Evolutionary conservation across 2,797 vertebrate genomes (phyloP).

Genomic region (Tolypeutes matacus): DNA sequence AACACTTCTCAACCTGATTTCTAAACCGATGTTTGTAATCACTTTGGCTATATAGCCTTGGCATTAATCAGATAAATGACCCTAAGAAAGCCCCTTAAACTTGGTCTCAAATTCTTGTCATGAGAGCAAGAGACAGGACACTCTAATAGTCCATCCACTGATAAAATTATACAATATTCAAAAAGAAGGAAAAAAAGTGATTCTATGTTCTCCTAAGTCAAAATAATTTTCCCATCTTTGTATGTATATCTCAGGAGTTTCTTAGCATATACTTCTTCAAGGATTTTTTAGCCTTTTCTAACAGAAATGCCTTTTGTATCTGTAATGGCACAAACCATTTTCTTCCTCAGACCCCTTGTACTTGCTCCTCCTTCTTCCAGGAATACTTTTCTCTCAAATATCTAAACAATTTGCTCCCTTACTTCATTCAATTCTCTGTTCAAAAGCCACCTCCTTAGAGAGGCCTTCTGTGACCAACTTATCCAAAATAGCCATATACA

Average conservation of each 20-base stretch:
- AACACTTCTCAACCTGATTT: too few relatives aligned
- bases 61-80: too few relatives aligned
- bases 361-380: not conserved
- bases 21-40: too few relatives aligned
- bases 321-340: not conserved
- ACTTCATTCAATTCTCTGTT: not conserved
- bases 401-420: not conserved
- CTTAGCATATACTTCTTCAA: not conserved
- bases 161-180: too few relatives aligned
- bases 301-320: not conserved
- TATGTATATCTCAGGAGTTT: not conserved
- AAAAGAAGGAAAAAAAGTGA: too few relatives aligned
- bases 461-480: not conserved
- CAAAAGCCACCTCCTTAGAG: not conserved
- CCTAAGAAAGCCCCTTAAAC: too few relatives aligned
- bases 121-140: too few relatives aligned
- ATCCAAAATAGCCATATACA: not conserved
- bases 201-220: not conserved
- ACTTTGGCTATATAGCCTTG: too few relatives aligned
- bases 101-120: too few relatives aligned
- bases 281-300: constrained; percentile 1
- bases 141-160: too few relatives aligned
- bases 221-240: not conserved
- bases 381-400: not conserved
- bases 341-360: not conserved